Conservation (phyloP, 2,797 vertebrate genomes). For the Sciaenops ocellatus region DNA sequence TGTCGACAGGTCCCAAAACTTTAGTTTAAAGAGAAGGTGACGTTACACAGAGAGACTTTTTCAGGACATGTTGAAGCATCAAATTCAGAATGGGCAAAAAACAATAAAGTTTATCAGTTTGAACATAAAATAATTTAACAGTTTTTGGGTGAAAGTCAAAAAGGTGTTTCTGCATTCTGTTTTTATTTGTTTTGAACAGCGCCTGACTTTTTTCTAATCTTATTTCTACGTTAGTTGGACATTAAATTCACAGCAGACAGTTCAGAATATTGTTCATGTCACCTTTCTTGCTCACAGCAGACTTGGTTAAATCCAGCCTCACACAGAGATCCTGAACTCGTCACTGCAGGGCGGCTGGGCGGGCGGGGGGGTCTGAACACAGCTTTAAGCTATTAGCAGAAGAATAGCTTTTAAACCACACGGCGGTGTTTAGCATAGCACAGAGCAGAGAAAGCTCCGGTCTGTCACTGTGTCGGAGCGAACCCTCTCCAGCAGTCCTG, state of each 20-base stretch:
- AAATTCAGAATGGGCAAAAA: too few relatives aligned
- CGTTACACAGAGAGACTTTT: too few relatives aligned
- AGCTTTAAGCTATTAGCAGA: constrained; percentile 80
- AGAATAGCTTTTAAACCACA: constrained; percentile 78
- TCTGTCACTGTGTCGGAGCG: constrained; percentile 45
- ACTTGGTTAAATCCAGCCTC: constrained; percentile 42
- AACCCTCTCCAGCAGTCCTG: constrained; percentile 57
- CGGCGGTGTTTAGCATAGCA: constrained; percentile 62
- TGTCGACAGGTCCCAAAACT: too few relatives aligned
- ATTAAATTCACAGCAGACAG: not conserved
- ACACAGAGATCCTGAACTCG: constrained; percentile 51
- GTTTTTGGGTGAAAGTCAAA: too few relatives aligned
- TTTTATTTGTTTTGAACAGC: too few relatives aligned
- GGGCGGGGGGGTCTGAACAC: constrained; percentile 45
- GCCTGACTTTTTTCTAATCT: too few relatives aligned
- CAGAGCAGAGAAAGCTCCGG: constrained; percentile 36
- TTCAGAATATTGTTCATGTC: not conserved
- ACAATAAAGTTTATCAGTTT: too few relatives aligned
- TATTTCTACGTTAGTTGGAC: not conserved
- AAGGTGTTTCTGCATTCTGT: too few relatives aligned
- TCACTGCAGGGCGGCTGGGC: constrained; percentile 43
- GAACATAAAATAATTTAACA: too few relatives aligned
- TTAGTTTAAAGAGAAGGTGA: too few relatives aligned
- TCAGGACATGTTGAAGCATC: too few relatives aligned
- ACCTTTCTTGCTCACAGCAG: constrained; percentile 37